Conservation (phyloP, 2,888 invertebrate species). For the Pristionchus exspectatus region DNA sequence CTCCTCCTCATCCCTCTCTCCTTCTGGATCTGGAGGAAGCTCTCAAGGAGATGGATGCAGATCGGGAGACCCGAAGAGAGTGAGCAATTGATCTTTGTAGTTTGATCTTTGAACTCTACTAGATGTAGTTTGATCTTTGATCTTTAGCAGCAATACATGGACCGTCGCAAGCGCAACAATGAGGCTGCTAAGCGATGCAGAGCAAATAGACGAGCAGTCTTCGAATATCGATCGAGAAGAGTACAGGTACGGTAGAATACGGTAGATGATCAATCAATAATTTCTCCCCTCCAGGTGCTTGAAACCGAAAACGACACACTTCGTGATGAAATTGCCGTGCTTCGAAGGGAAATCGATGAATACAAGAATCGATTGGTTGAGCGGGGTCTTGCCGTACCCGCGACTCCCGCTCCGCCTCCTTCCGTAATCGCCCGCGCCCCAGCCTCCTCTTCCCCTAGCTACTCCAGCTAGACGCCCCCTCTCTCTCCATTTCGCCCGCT, state of each 20-base stretch:
- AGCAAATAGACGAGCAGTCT: slow-evolving; percentile 80
- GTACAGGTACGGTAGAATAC: slow-evolving; percentile 64
- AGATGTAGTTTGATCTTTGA: background rate
- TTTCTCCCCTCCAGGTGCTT: slow-evolving; percentile 72
- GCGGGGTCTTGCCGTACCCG: slow-evolving; percentile 54
- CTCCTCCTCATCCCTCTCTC: slow-evolving; percentile 66
- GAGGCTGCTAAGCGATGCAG: slow-evolving; percentile 81
- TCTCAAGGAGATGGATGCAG: slow-evolving; percentile 18
- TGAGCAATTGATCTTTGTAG: slow-evolving; percentile 24
- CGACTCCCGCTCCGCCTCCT: background rate
- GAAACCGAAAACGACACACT: slow-evolving; percentile 80
- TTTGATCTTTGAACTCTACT: background rate
- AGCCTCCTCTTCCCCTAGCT: slow-evolving; percentile 23
- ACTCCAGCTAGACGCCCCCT: slow-evolving; percentile 33
- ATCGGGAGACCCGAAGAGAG: slow-evolving; percentile 49
- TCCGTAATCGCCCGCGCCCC: background rate
- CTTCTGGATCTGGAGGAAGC: slow-evolving; percentile 61
- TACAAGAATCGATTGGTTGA: slow-evolving; percentile 63
- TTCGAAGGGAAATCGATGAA: slow-evolving; percentile 77
- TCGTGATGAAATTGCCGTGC: slow-evolving; percentile 77
- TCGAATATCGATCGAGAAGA: slow-evolving; percentile 79
- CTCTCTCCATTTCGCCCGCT: too few relatives aligned
- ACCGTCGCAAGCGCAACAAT: slow-evolving; percentile 81
- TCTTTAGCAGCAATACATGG: slow-evolving; percentile 78
- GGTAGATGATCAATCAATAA: background rate